Conservation (phyloP, 2,888 invertebrate genomes). For the Rambutsinella grinnellia region DNA sequence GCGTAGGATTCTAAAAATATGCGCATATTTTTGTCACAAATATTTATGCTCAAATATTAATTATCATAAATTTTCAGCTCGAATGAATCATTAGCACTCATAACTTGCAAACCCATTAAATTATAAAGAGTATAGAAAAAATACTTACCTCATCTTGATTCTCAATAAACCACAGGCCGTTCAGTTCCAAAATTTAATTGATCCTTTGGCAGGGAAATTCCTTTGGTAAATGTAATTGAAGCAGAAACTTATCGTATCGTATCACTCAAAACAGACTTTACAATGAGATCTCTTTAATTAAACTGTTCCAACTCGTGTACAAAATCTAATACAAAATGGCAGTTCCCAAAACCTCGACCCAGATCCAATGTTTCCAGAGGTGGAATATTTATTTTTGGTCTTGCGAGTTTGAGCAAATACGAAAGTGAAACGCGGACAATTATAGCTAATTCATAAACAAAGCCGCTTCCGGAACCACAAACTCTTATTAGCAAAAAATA, state of each 20-base stretch:
- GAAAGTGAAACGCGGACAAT: too few relatives aligned
- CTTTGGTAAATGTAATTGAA: conserved; percentile 13
- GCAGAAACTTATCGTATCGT: conserved; percentile 12
- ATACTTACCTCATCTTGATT: conserved; percentile 48
- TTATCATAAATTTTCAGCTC: too few relatives aligned
- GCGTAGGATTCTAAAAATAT: neutral
- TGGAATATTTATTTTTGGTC: too few relatives aligned
- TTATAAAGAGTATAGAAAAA: neutral
- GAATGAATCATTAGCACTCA: too few relatives aligned
- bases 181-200: conserved; percentile 38
- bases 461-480: neutral
- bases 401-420: too few relatives aligned
- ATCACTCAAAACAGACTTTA: conserved; percentile 33
- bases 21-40: neutral
- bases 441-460: too few relatives aligned
- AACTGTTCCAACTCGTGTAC: too few relatives aligned
- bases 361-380: too few relatives aligned
- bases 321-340: too few relatives aligned
- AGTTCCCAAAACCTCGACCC: too few relatives aligned
- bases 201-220: conserved; percentile 13
- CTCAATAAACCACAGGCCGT: conserved; percentile 45
- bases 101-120: neutral
- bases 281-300: conserved; percentile 11
- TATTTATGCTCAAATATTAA: neutral
- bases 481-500: too few relatives aligned